A percentile compares a stretch with the other conserved stretches of the same genome.
Conservation (phyloP, 2,888 invertebrate species). For the Gibbula magus region DNA sequence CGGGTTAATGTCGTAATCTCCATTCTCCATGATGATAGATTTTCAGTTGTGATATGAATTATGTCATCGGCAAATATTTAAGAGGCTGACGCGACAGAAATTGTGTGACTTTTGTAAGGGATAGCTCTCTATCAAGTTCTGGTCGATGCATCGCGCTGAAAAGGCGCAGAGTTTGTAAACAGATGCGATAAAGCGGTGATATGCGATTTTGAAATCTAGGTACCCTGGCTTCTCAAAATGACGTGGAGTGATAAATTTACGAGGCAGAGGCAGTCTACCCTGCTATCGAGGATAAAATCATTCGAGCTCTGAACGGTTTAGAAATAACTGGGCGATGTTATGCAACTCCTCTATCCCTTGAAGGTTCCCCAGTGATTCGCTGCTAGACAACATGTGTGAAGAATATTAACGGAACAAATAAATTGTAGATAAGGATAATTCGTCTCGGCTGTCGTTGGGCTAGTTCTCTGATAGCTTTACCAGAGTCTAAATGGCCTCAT, state of each 20-base stretch:
- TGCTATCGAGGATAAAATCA: neutral
- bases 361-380: neutral
- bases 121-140: neutral
- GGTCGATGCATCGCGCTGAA: neutral
- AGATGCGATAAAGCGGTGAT: neutral
- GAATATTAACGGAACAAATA: constrained; percentile 5
- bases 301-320: neutral
- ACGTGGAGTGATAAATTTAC: neutral
- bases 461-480: neutral
- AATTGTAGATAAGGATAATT: constrained; percentile 1
- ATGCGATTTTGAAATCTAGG: neutral
- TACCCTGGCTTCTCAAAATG: neutral
- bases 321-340: neutral
- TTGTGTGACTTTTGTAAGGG: neutral
- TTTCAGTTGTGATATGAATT: neutral
- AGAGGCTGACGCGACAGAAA: constrained; percentile 8
- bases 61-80: constrained; percentile 11
- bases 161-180: neutral
- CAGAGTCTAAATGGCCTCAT: neutral
- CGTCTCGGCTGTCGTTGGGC: neutral
- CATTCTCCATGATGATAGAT: neutral
- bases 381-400: neutral
- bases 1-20: neutral
- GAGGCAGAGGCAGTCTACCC: neutral
- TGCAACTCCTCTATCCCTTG: neutral